Evolutionary conservation across 2,888 invertebrate genomes (phyloP).

Genomic region (Orthonevra nobilis): DNA sequence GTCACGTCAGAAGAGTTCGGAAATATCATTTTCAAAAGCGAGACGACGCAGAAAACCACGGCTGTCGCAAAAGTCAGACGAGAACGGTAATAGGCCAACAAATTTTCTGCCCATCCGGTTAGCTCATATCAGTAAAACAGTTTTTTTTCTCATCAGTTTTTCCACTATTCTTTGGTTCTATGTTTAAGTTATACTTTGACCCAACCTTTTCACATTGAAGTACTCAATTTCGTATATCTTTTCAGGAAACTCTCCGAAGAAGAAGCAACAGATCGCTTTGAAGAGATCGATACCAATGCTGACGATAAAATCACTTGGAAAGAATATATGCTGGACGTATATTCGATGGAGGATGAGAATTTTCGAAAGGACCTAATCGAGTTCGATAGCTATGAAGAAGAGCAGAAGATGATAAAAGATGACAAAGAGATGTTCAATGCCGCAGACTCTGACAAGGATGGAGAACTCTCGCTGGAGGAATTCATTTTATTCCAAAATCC

Average conservation of each 20-base stretch:
- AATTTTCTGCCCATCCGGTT: too few species aligned
- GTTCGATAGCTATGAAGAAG: slow-evolving; percentile 81
- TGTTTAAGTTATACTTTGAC: too few species aligned
- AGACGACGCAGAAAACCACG: too few species aligned
- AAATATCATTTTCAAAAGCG: too few species aligned
- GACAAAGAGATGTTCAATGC: slow-evolving; percentile 92
- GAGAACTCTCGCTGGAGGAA: slow-evolving; percentile 87
- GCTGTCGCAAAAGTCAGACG: too few species aligned
- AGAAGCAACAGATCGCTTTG: slow-evolving; percentile 91
- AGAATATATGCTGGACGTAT: slow-evolving; percentile 94
- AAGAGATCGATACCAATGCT: slow-evolving; percentile 91
- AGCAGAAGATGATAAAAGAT: slow-evolving; percentile 84
- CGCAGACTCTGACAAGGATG: slow-evolving; percentile 92
- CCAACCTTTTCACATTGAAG: too few species aligned
- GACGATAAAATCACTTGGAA: slow-evolving; percentile 93
- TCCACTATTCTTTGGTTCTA: too few species aligned
- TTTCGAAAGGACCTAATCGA: slow-evolving; percentile 78
- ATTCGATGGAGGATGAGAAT: slow-evolving; percentile 86
- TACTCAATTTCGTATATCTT: background rate
- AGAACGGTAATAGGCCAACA: too few species aligned
- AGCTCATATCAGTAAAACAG: too few species aligned
- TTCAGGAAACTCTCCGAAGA: slow-evolving; percentile 90
- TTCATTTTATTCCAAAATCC: slow-evolving; percentile 95
- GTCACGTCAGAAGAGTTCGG: too few species aligned
- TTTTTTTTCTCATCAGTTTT: too few species aligned